These are phyloP conservation scores for Trissolcus basalis DNA, from an alignment of 1,140 invertebrate species.

Conservation along the genomic window DNA sequence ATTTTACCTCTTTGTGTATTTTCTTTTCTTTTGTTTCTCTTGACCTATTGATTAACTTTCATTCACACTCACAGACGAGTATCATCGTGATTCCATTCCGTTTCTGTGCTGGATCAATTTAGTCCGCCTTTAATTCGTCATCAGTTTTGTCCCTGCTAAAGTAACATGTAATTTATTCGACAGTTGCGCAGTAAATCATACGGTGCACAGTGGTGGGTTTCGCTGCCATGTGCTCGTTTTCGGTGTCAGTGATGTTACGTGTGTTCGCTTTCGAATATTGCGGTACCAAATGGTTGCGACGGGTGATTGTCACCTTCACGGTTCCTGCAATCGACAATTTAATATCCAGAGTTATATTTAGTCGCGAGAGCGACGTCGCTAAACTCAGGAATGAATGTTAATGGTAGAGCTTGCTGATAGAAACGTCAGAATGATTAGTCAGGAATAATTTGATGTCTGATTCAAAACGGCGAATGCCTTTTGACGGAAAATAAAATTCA, in stretches of 20 bases:
- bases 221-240: constrained; percentile 21
- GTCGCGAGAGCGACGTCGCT: constrained; percentile 14
- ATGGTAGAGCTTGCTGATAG: not conserved
- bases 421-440: not conserved
- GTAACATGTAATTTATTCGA: constrained; percentile 1
- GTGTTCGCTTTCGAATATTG: constrained; percentile 60
- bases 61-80: constrained; percentile 29
- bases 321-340: constrained; percentile 68
- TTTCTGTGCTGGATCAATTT: not conserved
- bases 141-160: no score
- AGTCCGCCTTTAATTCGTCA: no score
- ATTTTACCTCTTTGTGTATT: constrained; percentile 35
- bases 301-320: constrained; percentile 74
- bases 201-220: constrained; percentile 54
- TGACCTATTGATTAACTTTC: constrained; percentile 43
- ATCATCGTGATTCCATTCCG: not conserved
- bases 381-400: constrained; percentile 12
- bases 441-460: not conserved
- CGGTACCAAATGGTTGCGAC: constrained; percentile 70
- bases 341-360: constrained; percentile 34
- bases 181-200: constrained; percentile 41
- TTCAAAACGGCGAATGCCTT: no score
- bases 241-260: constrained; percentile 39
- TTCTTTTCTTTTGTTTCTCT: not conserved
- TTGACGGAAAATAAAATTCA: no score